phyloP scores from a whole-genome alignment of 2,113 vertebrate species.

The Serilophus lunatus region DNA sequence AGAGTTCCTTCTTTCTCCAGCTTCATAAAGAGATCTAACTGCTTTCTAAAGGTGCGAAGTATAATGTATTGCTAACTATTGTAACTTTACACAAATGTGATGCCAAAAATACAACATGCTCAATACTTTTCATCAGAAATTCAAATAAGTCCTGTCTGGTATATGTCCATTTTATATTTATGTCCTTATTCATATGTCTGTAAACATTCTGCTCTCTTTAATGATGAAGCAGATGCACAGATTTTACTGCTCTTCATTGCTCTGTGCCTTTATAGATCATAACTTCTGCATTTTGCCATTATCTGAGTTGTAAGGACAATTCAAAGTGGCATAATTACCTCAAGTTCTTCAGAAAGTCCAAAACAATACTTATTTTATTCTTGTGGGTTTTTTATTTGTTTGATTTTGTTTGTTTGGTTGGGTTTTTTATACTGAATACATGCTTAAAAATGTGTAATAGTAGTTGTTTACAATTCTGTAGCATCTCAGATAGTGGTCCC shows the following conservation, averaged over 20 bases:
- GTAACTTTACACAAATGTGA: not conserved
- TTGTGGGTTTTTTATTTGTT: too few species aligned
- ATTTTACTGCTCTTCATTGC: not conserved
- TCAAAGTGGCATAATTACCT: not conserved
- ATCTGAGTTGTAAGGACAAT: not conserved
- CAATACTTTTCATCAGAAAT: not conserved
- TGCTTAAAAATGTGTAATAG: not conserved
- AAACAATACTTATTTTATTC: too few species aligned
- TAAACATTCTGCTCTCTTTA: not conserved
- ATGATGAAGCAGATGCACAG: not conserved
- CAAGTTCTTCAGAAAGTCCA: not conserved
- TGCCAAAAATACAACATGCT: not conserved
- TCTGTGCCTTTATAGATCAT: not conserved
- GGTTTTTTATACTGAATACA: not conserved
- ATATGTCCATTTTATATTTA: not conserved
- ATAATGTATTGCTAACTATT: not conserved
- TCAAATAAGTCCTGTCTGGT: not conserved
- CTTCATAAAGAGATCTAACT: not conserved
- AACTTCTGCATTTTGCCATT: not conserved
- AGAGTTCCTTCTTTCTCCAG: not conserved
- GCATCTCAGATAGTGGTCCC: not conserved
- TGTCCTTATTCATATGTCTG: not conserved
- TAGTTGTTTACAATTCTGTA: not conserved
- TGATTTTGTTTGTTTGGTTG: too few species aligned
- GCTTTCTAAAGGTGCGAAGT: not conserved